Conservation (phyloP, 2,888 invertebrate species). For the Megaustenia siamemsis region DNA sequence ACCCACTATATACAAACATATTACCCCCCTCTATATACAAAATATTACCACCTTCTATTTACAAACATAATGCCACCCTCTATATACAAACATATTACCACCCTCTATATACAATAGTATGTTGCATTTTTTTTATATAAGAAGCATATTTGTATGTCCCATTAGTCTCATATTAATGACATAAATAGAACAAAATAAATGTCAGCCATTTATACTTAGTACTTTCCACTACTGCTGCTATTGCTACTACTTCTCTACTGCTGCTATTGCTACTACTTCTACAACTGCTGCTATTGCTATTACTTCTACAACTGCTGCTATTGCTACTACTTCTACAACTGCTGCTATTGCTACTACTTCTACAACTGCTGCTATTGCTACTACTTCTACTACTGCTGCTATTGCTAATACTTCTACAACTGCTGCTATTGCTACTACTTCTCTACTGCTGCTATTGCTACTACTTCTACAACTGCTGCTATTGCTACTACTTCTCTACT, state of each 20-base stretch:
- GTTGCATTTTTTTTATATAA: too few relatives aligned
- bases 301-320: neutral
- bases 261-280: neutral
- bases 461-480: neutral
- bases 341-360: neutral
- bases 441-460: neutral
- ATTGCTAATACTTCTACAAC: neutral
- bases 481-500: neutral
- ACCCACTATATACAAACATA: too few relatives aligned
- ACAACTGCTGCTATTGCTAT: neutral
- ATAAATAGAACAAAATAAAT: too few relatives aligned
- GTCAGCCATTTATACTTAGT: too few relatives aligned
- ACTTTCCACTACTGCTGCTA: neutral
- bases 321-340: neutral
- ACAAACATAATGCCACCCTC: too few relatives aligned
- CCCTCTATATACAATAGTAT: too few relatives aligned
- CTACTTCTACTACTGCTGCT: neutral
- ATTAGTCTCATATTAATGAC: too few relatives aligned
- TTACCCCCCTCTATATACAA: too few relatives aligned
- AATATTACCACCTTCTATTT: too few relatives aligned
- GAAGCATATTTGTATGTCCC: too few relatives aligned
- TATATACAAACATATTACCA: too few relatives aligned
- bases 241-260: neutral
- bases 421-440: neutral
- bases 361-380: neutral